These are phyloP conservation scores for Sisyra terminalis DNA, from an alignment of 2,888 invertebrate genomes.

Conservation along the genomic window DNA sequence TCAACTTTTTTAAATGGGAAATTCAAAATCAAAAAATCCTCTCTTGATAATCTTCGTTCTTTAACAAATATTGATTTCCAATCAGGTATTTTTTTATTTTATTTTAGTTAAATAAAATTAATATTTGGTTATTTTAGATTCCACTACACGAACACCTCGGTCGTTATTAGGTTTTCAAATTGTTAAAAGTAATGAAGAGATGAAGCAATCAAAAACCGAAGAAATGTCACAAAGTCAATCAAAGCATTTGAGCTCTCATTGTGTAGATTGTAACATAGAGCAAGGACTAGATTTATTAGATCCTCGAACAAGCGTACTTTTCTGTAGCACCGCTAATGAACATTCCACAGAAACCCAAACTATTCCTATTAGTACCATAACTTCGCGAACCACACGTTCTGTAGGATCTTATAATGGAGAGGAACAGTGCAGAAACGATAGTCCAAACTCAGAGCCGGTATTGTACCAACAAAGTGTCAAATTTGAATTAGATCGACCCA, in stretches of 20 bases:
- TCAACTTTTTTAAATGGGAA: neutral
- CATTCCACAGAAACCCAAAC: constrained; percentile 4
- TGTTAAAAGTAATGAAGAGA: neutral
- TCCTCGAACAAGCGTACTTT: constrained; percentile 14
- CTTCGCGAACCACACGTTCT: constrained; percentile 18
- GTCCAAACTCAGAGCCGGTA: constrained; percentile 19
- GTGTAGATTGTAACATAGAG: constrained; percentile 17
- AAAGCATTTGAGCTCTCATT: constrained; percentile 7
- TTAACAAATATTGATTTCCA: too few relatives aligned
- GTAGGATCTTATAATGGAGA: constrained; percentile 21
- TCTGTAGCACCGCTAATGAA: constrained; percentile 10
- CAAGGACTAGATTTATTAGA: constrained; percentile 24
- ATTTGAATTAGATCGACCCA: constrained; percentile 9
- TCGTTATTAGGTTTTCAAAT: constrained; percentile 3
- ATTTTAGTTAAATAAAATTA: too few relatives aligned
- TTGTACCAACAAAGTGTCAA: constrained; percentile 11
- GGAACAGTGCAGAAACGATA: constrained; percentile 13
- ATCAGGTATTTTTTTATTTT: too few relatives aligned
- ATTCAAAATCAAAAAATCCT: neutral
- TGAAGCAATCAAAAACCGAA: constrained; percentile 1
- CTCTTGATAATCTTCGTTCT: too few relatives aligned
- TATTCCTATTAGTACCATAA: constrained; percentile 9
- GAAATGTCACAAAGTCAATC: neutral
- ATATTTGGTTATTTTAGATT: too few relatives aligned
- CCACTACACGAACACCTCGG: neutral